Conservation (phyloP, 2,888 invertebrate genomes). For the Pachliopta kotzebuea region DNA sequence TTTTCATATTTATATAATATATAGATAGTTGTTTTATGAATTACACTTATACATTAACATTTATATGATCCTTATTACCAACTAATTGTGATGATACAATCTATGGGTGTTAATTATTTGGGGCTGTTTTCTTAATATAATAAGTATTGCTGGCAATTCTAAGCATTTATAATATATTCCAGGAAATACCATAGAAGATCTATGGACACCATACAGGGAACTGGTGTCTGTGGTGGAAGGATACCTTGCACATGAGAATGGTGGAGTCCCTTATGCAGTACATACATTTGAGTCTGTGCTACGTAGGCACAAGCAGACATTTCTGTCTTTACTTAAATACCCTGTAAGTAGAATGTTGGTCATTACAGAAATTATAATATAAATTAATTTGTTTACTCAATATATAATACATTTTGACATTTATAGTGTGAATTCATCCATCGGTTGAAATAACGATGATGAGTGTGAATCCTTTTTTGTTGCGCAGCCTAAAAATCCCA, state of each 20-base stretch:
- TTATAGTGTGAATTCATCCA: neutral
- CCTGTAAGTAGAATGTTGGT: conserved; percentile 82
- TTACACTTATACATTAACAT: neutral
- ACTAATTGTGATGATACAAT: too few species aligned
- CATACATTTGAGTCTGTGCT: conserved; percentile 87
- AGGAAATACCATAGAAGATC: conserved; percentile 83
- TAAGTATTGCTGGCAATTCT: too few species aligned
- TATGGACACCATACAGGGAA: conserved; percentile 93
- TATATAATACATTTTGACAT: neutral
- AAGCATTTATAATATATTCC: conserved; percentile 7
- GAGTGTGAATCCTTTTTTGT: neutral
- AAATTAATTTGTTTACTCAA: neutral
- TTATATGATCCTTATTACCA: neutral
- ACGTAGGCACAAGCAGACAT: conserved; percentile 91
- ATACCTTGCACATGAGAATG: conserved; percentile 81
- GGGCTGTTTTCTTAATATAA: neutral
- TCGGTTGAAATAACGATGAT: too few species aligned
- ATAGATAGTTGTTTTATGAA: neutral
- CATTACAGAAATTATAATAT: neutral
- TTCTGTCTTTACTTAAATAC: conserved; percentile 90
- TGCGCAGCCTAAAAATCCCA: conserved; percentile 87
- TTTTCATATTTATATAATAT: neutral
- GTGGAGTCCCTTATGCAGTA: conserved; percentile 80
- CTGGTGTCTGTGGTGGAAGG: conserved; percentile 85
- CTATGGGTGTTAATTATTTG: neutral